These are phyloP conservation scores for Parazoanthus darwini DNA, from an alignment of 92 coral and sea anemone genomes.

Conservation along the genomic window DNA sequence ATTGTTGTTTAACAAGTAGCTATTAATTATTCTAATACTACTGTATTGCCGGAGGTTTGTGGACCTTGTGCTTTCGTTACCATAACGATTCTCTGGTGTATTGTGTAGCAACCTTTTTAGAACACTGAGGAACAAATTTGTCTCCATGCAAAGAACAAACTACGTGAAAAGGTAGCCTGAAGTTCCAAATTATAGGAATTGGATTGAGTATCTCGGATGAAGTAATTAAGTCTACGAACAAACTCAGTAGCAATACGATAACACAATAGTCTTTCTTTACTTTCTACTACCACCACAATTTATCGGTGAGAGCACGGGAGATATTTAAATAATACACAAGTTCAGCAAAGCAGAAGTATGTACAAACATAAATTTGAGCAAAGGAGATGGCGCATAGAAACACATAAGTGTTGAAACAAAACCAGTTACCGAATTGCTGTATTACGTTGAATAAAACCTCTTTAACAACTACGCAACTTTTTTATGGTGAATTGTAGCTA, in stretches of 20 bases:
- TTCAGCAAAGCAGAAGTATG: no score
- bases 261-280: background rate
- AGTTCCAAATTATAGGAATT: background rate
- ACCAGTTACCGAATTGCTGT: background rate
- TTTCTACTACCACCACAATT: no score
- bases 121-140: background rate
- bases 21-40: no score
- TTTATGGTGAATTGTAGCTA: background rate
- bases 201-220: background rate
- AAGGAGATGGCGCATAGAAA: no score
- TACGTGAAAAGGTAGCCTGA: background rate
- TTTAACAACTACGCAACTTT: background rate
- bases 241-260: background rate
- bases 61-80: no score
- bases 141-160: background rate
- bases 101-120: background rate
- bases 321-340: no score
- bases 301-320: no score
- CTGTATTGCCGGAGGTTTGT: background rate
- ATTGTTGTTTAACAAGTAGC: background rate
- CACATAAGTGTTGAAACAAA: no score
- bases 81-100: no score
- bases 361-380: no score
- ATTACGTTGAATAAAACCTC: background rate
- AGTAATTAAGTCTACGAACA: no score